Conservation (phyloP, 2,888 invertebrate species). For the Heliconius sara region DNA sequence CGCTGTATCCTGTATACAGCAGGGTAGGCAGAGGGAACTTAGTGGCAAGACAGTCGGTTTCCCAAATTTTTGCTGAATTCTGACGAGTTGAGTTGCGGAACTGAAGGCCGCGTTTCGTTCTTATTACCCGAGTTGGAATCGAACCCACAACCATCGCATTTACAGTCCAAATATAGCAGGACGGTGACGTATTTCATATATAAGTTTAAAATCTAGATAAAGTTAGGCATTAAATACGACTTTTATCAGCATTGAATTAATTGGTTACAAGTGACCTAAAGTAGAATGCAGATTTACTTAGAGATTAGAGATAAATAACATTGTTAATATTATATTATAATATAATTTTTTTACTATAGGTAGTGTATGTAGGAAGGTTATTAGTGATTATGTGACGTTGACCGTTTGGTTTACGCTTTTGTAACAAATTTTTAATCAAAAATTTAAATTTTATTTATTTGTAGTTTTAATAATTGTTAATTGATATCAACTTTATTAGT, state of each 20-base stretch:
- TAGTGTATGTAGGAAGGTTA: background rate
- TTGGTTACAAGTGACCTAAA: slow-evolving; percentile 12
- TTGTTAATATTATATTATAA: background rate
- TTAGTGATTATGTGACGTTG: background rate
- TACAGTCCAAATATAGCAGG: no score
- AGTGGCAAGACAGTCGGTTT: no score
- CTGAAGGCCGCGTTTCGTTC: no score
- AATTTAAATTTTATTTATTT: background rate
- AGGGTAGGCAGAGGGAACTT: no score
- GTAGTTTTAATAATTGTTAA: no score
- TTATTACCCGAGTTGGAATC: no score
- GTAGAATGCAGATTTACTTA: background rate
- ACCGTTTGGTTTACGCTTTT: background rate
- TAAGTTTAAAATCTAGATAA: background rate
- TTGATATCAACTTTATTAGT: no score
- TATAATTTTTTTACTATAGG: background rate
- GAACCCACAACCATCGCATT: no score
- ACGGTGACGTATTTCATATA: background rate
- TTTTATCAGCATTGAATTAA: slow-evolving; percentile 13
- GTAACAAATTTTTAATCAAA: background rate
- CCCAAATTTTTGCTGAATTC: no score
- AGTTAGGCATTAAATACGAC: slow-evolving; percentile 1
- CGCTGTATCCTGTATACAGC: no score
- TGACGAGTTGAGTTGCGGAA: no score
- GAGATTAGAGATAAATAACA: background rate